Percentiles rank a stretch among this genome's conserved stretches.
Evolutionary conservation across 2,113 vertebrate genomes (phyloP).

Genomic region (Cyanoramphus novaezelandiae): DNA sequence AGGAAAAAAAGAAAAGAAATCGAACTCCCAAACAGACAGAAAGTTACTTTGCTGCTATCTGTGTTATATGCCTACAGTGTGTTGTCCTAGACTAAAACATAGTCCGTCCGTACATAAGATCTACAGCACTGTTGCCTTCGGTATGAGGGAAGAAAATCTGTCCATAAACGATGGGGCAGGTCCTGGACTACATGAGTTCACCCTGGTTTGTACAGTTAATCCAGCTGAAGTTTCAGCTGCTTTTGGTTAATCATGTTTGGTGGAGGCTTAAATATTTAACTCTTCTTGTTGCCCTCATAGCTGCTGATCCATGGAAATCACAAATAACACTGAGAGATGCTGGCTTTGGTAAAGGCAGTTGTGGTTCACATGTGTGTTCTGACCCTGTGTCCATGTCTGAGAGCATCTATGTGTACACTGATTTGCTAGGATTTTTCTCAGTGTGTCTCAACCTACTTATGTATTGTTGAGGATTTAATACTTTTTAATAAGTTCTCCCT

Average conservation of each 20-base stretch:
- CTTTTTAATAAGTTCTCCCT: neutral
- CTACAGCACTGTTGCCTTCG: neutral
- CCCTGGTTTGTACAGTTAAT: neutral
- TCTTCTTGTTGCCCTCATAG: neutral
- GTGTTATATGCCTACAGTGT: constrained; percentile 1
- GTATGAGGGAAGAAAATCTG: neutral
- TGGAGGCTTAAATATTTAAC: neutral
- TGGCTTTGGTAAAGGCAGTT: neutral
- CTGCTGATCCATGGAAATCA: neutral
- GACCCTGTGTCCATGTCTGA: neutral
- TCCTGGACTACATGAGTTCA: neutral
- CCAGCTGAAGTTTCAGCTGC: neutral
- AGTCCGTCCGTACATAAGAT: neutral
- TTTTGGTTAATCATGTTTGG: neutral
- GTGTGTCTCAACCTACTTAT: neutral
- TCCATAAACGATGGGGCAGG: neutral
- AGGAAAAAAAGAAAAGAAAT: neutral
- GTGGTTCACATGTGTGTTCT: neutral
- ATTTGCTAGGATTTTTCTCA: neutral
- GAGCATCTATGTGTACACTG: neutral
- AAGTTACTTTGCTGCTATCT: constrained; percentile 54
- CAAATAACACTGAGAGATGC: neutral
- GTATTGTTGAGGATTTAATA: neutral
- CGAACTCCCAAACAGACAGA: neutral
- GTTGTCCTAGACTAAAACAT: neutral